Conservation (phyloP, 2,113 vertebrate species). For the Sciurus niger region DNA sequence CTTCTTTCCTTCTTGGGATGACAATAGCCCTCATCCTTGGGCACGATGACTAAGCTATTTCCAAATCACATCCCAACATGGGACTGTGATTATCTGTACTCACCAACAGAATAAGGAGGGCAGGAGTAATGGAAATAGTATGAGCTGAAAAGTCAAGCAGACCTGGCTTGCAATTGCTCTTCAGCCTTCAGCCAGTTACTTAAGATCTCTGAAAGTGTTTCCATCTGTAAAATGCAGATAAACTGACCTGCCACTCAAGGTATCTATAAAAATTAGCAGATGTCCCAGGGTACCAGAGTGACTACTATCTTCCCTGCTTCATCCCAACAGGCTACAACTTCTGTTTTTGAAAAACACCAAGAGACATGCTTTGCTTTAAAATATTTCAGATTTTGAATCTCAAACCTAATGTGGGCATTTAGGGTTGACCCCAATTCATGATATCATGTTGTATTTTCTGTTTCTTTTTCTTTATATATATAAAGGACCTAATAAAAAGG, state of each 20-base stretch:
- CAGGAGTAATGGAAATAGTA: background rate
- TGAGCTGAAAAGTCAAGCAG: slow-evolving; percentile 26
- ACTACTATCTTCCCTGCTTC: background rate
- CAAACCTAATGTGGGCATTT: background rate
- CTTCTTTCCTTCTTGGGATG: background rate
- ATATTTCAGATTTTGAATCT: background rate
- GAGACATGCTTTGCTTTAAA: background rate
- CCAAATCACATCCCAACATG: background rate
- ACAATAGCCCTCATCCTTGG: background rate
- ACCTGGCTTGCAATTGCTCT: background rate
- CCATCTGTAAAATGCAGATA: background rate
- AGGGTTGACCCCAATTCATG: background rate
- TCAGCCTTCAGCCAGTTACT: background rate
- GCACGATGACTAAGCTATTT: background rate
- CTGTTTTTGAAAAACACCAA: background rate
- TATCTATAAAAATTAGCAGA: background rate
- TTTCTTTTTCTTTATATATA: slow-evolving; percentile 51
- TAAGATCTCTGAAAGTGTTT: slow-evolving; percentile 20
- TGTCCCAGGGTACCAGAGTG: background rate
- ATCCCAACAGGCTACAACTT: background rate
- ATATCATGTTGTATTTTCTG: slow-evolving; percentile 48
- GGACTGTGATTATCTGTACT: background rate
- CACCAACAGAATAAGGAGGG: background rate
- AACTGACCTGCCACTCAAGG: background rate
- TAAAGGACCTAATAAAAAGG: slow-evolving; percentile 66